phyloP scores from a whole-genome alignment of 92 coral and sea anemone genomes.

The Chrysogorgia sp. region DNA sequence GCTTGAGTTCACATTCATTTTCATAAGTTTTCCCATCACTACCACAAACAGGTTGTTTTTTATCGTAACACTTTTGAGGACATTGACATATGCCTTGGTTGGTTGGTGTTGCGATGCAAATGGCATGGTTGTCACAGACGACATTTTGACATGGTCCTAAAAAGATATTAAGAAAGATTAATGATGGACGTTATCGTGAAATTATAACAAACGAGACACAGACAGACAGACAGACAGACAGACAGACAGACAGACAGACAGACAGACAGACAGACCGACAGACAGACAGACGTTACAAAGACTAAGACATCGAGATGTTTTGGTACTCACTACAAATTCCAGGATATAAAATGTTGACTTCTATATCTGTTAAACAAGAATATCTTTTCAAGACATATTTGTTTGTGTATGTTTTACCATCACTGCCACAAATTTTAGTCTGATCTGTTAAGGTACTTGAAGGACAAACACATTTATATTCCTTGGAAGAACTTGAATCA shows the following conservation, averaged over 20 bases:
- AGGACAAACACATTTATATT: slow-evolving; percentile 34
- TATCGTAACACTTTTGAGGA: slow-evolving; percentile 64
- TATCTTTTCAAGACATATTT: slow-evolving; percentile 70
- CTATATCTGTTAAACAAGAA: slow-evolving; percentile 73
- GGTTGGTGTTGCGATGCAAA: slow-evolving; percentile 60
- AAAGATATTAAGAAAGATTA: not conserved
- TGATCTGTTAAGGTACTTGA: slow-evolving; percentile 8
- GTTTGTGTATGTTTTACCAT: slow-evolving; percentile 83
- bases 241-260: not conserved
- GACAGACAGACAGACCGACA: slow-evolving; percentile 3
- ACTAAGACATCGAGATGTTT: not conserved
- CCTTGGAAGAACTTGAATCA: slow-evolving; percentile 13
- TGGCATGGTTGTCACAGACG: slow-evolving; percentile 66
- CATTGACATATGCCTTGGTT: slow-evolving; percentile 77
- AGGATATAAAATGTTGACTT: slow-evolving; percentile 51
- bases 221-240: not conserved
- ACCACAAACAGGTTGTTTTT: slow-evolving; percentile 70
- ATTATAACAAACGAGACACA: not conserved
- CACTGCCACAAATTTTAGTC: slow-evolving; percentile 76
- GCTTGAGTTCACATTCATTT: slow-evolving; percentile 61
- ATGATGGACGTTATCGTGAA: not conserved
- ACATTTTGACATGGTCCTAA: slow-evolving; percentile 73
- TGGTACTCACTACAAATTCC: slow-evolving; percentile 34
- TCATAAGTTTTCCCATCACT: slow-evolving; percentile 60
- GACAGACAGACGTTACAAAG: not conserved